Base-by-base conservation (phyloP, 1,140 invertebrate species). In the Meloidogyne hapla region DNA sequence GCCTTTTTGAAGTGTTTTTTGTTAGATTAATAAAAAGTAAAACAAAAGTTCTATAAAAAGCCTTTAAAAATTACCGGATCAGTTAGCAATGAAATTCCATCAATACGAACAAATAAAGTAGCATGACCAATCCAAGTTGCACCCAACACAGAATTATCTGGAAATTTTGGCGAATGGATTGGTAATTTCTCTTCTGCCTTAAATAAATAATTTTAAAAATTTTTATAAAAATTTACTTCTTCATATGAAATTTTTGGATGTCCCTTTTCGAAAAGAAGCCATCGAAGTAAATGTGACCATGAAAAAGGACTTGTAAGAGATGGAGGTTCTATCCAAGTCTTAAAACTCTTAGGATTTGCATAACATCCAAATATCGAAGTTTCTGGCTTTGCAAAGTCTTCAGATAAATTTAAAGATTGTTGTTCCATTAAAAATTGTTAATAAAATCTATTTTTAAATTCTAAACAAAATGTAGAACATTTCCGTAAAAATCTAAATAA, bases 51-150 rank as follows among this genome's bases (percentile, higher is more conserved):
- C 23, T 12, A 40, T 38, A 69, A 33, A 23, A 33, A 69, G 2
- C 33, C 12, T 25, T 6, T n/a, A 69, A 42, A 45, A n/a, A 45
- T 28, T 28, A 69, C 68, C 8, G 80, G 80, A 79, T 82, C 80
- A 0, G 82, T 82, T 28, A 82, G 76, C 40, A 84, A 67, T 0
- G 66, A 68, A 33, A 76, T 13, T 2, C 80, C 80, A 23, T 82
- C 82, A 21, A 82, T 56, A 12, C 65, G 74, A 23, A 82, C 79
- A 67, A 79, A 77, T 12, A 82, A 56, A 13, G 80, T 84, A 18
- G 82, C 81, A 70, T 82, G 80, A 5, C 80, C 79, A n/a, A 81
- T 48, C 82, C 80, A 82, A n/a, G 80, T 81, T 26, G 80, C 80
- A 23, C 61, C 61, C 9, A 81, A 56, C 13, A n/a, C 18, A 5